phyloP scores from a whole-genome alignment of 2,113 vertebrate genomes.

The Cettia cetti region DNA sequence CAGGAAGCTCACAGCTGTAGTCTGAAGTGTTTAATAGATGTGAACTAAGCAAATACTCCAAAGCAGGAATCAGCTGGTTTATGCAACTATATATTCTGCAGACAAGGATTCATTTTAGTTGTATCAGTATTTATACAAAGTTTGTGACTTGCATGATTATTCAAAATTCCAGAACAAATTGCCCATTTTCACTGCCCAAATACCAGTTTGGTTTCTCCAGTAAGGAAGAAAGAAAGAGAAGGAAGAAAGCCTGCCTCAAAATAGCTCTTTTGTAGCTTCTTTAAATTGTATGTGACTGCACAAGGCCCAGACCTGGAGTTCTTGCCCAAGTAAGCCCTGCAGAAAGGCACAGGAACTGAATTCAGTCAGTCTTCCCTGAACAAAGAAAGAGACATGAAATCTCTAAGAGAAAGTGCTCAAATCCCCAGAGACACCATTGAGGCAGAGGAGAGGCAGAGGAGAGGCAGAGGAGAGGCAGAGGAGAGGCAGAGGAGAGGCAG shows the following conservation, averaged over 20 bases:
- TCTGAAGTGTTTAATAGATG: neutral
- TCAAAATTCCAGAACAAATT: neutral
- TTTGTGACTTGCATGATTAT: neutral
- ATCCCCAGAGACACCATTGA: rapidly evolving
- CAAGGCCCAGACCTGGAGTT: neutral
- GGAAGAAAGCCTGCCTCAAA: neutral
- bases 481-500: neutral
- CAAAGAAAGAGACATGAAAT: neutral
- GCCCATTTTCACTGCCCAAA: neutral
- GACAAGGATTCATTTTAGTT: neutral
- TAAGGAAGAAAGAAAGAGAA: neutral
- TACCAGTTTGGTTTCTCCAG: neutral
- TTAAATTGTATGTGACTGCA: neutral
- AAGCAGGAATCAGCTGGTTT: neutral
- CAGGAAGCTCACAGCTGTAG: neutral
- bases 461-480: neutral
- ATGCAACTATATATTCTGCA: neutral
- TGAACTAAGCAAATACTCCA: neutral
- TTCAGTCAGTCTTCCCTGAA: neutral
- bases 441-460: neutral
- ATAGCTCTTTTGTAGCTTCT: neutral
- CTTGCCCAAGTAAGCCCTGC: neutral
- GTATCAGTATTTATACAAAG: neutral
- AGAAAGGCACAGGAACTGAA: neutral
- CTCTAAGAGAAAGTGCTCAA: neutral